These are phyloP conservation scores for Venturia canescens DNA, from an alignment of 1,140 invertebrate species.

Conservation along the genomic window DNA sequence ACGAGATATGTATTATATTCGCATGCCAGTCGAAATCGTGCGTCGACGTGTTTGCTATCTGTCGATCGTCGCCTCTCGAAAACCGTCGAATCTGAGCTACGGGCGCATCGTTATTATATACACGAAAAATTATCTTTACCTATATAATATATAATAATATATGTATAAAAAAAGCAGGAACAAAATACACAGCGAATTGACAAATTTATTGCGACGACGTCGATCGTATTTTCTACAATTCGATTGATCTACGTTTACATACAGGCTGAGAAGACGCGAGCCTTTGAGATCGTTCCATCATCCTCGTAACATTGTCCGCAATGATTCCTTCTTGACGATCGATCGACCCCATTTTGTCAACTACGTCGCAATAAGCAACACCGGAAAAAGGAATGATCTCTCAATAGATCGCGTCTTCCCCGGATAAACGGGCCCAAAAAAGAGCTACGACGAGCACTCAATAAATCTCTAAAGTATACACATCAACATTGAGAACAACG, in stretches of 20 bases:
- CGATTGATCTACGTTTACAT: too few species aligned
- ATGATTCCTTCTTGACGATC: too few species aligned
- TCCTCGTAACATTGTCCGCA: too few species aligned
- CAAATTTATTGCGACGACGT: too few species aligned
- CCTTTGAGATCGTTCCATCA: too few species aligned
- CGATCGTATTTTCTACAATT: too few species aligned
- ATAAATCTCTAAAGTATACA: constrained; percentile 6
- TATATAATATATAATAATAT: not conserved
- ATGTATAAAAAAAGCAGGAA: constrained; percentile 4
- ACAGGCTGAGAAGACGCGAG: too few species aligned
- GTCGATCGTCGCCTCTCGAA: not conserved
- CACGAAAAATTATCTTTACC: too few species aligned
- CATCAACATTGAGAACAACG: not conserved
- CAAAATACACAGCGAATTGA: constrained; percentile 24
- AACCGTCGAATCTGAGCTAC: not conserved
- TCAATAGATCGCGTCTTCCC: not conserved
- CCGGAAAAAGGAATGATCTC: too few species aligned
- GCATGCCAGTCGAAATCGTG: not conserved
- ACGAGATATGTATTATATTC: not conserved
- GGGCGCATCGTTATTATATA: not conserved
- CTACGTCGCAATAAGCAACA: too few species aligned
- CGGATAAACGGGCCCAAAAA: not conserved
- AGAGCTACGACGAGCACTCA: constrained; percentile 19
- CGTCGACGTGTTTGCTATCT: not conserved
- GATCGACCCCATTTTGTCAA: too few species aligned